A percentile compares a stretch with the other conserved stretches of the same genome.
These are phyloP conservation scores for Heterodera filipjevi DNA, from an alignment of 2,888 invertebrate species.

Conservation along the genomic window DNA sequence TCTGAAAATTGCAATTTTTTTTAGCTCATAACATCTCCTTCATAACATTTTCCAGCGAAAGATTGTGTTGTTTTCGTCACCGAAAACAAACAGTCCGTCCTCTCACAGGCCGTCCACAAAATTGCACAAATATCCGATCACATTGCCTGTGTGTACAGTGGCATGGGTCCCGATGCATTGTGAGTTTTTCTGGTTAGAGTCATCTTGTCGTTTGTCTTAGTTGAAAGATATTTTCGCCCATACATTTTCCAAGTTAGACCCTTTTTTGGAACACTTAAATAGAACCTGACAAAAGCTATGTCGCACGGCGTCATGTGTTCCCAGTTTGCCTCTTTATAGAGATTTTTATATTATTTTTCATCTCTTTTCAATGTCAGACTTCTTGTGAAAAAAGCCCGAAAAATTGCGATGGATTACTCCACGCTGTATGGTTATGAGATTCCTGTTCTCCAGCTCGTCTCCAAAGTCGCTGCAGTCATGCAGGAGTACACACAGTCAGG, in stretches of 20 bases:
- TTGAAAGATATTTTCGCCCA: no score
- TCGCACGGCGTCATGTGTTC: no score
- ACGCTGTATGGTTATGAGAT: slow-evolving; percentile 90
- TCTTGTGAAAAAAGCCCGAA: slow-evolving; percentile 59
- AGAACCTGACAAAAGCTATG: no score
- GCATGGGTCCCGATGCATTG: slow-evolving; percentile 72
- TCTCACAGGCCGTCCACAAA: slow-evolving; percentile 95
- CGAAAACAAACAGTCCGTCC: slow-evolving; percentile 94
- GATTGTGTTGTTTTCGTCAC: slow-evolving; percentile 98
- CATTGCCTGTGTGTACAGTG: slow-evolving; percentile 95
- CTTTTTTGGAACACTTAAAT: no score
- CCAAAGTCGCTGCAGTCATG: slow-evolving; percentile 94
- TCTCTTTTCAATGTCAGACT: slow-evolving; percentile 41
- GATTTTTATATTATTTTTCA: neutral
- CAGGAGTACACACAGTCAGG: slow-evolving; percentile 99
- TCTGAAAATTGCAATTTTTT: neutral
- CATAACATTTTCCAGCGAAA: slow-evolving; percentile 73
- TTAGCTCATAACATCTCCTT: neutral
- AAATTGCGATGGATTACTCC: slow-evolving; percentile 74
- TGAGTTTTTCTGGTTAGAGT: no score
- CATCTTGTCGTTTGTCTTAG: no score
- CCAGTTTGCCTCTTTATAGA: no score
- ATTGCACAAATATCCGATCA: slow-evolving; percentile 93
- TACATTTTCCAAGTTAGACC: no score
- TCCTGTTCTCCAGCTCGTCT: slow-evolving; percentile 92